Conservation (phyloP, 2,797 vertebrate species). For the Eurystomus glaucurus region DNA sequence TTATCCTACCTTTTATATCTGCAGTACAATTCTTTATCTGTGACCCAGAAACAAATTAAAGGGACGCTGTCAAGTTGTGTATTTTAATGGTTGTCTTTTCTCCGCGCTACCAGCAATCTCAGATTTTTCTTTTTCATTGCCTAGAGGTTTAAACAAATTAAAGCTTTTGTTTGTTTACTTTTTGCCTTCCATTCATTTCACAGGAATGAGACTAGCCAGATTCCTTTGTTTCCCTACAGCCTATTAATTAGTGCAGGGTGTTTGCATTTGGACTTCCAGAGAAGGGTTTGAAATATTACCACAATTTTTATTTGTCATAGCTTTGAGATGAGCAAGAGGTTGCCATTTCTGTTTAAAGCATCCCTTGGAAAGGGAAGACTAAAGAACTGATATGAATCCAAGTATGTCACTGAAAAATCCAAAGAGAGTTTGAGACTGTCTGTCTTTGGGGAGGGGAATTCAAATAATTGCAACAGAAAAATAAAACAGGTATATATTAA, state of each 20-base stretch:
- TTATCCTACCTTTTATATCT: conserved; percentile 16
- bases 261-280: conserved; percentile 6
- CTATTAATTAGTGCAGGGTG: conserved; percentile 7
- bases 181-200: neutral
- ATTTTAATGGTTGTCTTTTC: conserved; percentile 37
- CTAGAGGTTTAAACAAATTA: conserved; percentile 40
- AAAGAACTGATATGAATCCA: neutral
- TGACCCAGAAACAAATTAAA: conserved; percentile 63
- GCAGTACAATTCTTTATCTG: conserved; percentile 27
- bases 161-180: conserved; percentile 43
- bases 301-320: neutral
- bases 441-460: neutral
- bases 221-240: neutral
- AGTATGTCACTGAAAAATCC: neutral
- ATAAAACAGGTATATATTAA: neutral
- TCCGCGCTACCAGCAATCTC: neutral
- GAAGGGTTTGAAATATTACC: neutral
- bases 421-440: neutral
- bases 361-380: neutral
- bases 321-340: neutral
- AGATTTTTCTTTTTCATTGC: neutral
- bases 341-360: neutral
- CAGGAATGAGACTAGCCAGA: neutral
- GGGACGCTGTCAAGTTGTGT: conserved; percentile 20
- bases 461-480: neutral